These are phyloP conservation scores for Aradus depressus DNA, from an alignment of 2,888 invertebrate species.

Conservation along the genomic window DNA sequence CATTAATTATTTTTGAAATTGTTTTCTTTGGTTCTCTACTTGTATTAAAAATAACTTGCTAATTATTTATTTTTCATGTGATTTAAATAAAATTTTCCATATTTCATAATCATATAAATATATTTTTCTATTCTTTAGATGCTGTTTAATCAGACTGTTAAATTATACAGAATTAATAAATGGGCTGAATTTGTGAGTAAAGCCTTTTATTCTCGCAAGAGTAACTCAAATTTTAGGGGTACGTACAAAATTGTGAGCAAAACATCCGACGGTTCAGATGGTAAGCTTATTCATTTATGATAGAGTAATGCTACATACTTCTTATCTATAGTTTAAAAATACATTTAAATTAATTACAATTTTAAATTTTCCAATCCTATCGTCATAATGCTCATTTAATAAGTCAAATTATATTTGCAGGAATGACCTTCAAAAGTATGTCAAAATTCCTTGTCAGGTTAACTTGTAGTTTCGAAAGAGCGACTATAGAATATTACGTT, in stretches of 20 bases:
- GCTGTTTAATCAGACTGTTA: conserved; percentile 10
- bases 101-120: too few species aligned
- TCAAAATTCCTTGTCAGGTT: too few species aligned
- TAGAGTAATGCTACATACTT: too few species aligned
- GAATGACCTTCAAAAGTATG: too few species aligned
- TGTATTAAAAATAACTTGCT: background rate
- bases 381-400: too few species aligned
- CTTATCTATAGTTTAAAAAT: too few species aligned
- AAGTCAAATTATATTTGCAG: too few species aligned
- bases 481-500: too few species aligned
- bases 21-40: background rate
- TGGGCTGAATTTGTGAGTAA: background rate
- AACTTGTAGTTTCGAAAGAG: too few species aligned
- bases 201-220: conserved; percentile 24
- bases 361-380: too few species aligned
- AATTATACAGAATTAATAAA: conserved; percentile 3
- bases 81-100: background rate
- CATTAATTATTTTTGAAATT: background rate
- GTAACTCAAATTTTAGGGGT: conserved; percentile 28
- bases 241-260: conserved; percentile 28
- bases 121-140: conserved; percentile 9
- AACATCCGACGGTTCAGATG: conserved; percentile 23
- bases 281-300: conserved; percentile 15
- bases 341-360: too few species aligned
- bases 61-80: background rate